Percentiles rank a stretch among this genome's conserved stretches.
phyloP scores from a whole-genome alignment of 2,888 invertebrate species.

The Brassicogethes aeneus region DNA sequence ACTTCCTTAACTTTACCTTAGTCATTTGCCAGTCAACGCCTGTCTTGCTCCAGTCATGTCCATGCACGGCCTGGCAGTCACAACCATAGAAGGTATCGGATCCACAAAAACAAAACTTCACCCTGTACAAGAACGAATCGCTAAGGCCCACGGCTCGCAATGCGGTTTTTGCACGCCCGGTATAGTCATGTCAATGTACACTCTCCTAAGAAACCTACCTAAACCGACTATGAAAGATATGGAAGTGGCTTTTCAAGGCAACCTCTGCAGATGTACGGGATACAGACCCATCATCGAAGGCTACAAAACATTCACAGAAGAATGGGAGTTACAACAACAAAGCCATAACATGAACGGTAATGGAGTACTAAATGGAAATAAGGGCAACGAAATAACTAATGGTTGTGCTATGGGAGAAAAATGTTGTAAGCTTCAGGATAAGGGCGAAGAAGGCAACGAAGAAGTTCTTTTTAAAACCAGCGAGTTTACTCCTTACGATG shows the following conservation, averaged over 20 bases:
- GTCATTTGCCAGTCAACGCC: conserved; percentile 79
- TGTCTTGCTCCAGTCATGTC: conserved; percentile 82
- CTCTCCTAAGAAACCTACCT: conserved; percentile 64
- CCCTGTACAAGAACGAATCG: conserved; percentile 80
- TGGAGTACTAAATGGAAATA: conserved; percentile 11
- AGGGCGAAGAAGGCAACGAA: conserved; percentile 17
- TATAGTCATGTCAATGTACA: conserved; percentile 96
- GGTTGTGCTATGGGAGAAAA: conserved; percentile 54
- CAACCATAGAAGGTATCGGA: conserved; percentile 90
- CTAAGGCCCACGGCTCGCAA: conserved; percentile 87
- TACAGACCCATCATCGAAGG: conserved; percentile 91
- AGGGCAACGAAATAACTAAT: too few species aligned
- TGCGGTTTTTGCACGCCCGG: conserved; percentile 73
- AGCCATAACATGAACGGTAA: conserved; percentile 20
- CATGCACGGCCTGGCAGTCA: conserved; percentile 80
- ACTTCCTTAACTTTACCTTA: conserved; percentile 27
- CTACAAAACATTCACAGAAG: conserved; percentile 74
- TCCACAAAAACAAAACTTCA: conserved; percentile 69
- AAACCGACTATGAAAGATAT: conserved; percentile 67
- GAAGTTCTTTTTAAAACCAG: conserved; percentile 49
- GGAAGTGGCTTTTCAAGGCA: conserved; percentile 75
- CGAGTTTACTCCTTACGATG: conserved; percentile 64
- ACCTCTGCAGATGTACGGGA: conserved; percentile 87
- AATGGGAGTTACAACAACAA: conserved; percentile 47
- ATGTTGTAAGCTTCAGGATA: conserved; percentile 49